Conservation (phyloP, 2,888 invertebrate species). For the Lasioglossum marginatum region DNA sequence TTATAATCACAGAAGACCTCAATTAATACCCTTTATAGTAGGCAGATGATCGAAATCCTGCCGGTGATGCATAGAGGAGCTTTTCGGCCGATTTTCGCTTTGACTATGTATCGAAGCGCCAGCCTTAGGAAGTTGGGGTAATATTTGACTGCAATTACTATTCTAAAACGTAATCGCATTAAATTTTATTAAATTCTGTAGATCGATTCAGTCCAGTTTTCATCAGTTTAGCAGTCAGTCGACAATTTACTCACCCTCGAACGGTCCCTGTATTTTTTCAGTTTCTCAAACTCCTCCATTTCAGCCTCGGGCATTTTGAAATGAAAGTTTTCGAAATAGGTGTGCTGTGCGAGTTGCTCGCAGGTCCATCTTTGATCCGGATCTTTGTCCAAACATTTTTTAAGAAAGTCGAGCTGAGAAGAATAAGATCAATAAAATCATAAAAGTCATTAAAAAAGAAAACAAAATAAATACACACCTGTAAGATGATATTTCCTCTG, state of each 20-base stretch:
- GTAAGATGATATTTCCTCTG: slow-evolving; percentile 85
- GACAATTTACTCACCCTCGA: slow-evolving; percentile 86
- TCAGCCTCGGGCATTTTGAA: slow-evolving; percentile 92
- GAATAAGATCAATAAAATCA: background rate
- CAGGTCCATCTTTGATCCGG: slow-evolving; percentile 96
- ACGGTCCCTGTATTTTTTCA: slow-evolving; percentile 87
- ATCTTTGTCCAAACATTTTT: slow-evolving; percentile 98
- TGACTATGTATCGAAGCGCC: slow-evolving; percentile 85
- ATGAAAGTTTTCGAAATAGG: slow-evolving; percentile 95
- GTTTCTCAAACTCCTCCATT: slow-evolving; percentile 87
- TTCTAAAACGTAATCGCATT: slow-evolving; percentile 80
- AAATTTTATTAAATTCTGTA: background rate
- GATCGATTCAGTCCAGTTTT: background rate
- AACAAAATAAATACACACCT: slow-evolving; percentile 65
- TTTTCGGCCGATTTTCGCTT: slow-evolving; percentile 78
- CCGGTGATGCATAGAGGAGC: slow-evolving; percentile 84
- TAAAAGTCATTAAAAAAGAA: background rate
- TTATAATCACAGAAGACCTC: slow-evolving; percentile 74
- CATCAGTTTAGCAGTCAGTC: background rate
- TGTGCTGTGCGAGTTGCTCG: slow-evolving; percentile 94
- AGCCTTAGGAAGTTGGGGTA: slow-evolving; percentile 89
- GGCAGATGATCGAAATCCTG: slow-evolving; percentile 89
- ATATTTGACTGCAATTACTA: slow-evolving; percentile 86
- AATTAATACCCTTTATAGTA: slow-evolving; percentile 88
- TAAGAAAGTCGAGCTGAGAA: slow-evolving; percentile 82